Evolutionary conservation across 2,888 invertebrate genomes (phyloP).

Genomic region (Ptilodon capucinus): DNA sequence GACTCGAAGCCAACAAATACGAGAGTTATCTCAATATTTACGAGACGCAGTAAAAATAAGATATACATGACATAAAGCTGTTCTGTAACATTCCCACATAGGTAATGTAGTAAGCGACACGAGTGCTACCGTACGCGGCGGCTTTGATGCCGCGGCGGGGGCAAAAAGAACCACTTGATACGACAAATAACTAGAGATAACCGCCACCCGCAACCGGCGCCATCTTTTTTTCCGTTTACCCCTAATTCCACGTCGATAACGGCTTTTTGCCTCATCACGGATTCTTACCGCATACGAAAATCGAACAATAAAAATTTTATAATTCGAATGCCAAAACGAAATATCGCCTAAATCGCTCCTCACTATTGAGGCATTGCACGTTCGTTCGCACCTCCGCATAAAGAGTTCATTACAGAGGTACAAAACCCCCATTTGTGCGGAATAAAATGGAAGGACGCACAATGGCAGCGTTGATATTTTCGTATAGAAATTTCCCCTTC

Average conservation of each 20-base stretch:
- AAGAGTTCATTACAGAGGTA: conserved; percentile 76
- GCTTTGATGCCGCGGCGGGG: conserved; percentile 62
- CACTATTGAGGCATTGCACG: conserved; percentile 57
- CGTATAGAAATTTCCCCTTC: conserved; percentile 73
- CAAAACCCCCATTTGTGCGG: conserved; percentile 72
- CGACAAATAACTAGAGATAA: conserved; percentile 79
- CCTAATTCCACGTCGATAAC: conserved; percentile 58
- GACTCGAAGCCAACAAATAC: conserved; percentile 35
- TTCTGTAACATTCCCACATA: conserved; percentile 59
- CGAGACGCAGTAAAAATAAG: conserved; percentile 59
- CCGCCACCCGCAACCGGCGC: conserved; percentile 60
- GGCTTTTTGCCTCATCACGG: conserved; percentile 48
- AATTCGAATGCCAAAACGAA: conserved; percentile 22
- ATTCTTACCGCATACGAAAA: conserved; percentile 21
- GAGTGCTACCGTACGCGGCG: conserved; percentile 71
- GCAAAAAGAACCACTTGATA: conserved; percentile 69
- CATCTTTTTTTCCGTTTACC: conserved; percentile 62
- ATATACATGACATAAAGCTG: conserved; percentile 46
- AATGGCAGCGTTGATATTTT: conserved; percentile 72
- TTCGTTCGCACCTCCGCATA: conserved; percentile 78
- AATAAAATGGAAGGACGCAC: conserved; percentile 71
- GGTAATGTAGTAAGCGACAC: conserved; percentile 52
- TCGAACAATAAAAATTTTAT: conserved; percentile 32
- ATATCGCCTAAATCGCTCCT: conserved; percentile 47
- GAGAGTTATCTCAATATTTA: conserved; percentile 43